A percentile compares a stretch with the other conserved stretches of the same genome.
These are phyloP conservation scores for Drosophila ananassae DNA, from an alignment of 1,140 invertebrate species.

Conservation along the genomic window DNA sequence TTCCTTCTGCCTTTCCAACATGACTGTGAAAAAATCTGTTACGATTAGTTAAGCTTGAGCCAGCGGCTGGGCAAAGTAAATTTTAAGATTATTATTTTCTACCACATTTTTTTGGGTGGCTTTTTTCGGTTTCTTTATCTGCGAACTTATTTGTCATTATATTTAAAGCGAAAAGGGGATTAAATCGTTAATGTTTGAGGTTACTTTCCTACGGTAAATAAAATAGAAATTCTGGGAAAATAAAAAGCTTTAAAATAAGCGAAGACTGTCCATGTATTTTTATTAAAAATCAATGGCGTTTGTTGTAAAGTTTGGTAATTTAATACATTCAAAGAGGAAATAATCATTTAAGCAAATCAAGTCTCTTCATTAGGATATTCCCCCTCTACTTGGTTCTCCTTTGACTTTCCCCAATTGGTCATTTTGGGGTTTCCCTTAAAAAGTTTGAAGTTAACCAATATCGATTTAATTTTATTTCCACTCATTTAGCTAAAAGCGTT, in stretches of 20 bases:
- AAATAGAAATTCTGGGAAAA: not conserved
- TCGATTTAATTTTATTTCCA: constrained; percentile 84
- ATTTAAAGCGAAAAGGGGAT: constrained; percentile 63
- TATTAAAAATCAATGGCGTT: not conserved
- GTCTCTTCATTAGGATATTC: constrained; percentile 13
- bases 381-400: not conserved
- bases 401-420: constrained; percentile 36
- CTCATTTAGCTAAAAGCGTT: constrained; percentile 82
- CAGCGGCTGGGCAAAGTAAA: constrained; percentile 57
- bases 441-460: constrained; percentile 73
- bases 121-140: constrained; percentile 60
- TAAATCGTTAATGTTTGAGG: constrained; percentile 57
- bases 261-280: no score
- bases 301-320: not conserved
- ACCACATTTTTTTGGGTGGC: constrained; percentile 34
- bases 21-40: constrained; percentile 82
- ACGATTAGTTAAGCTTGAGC: constrained; percentile 77
- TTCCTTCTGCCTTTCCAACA: constrained; percentile 16
- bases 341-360: constrained; percentile 34
- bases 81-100: constrained; percentile 49
- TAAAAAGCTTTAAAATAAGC: not conserved
- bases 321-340: not conserved
- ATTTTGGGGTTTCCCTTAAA: constrained; percentile 48
- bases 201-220: not conserved
- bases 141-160: constrained; percentile 83